These are phyloP conservation scores for Ciconia boyciana DNA, from an alignment of 2,113 vertebrate genomes.

Conservation along the genomic window DNA sequence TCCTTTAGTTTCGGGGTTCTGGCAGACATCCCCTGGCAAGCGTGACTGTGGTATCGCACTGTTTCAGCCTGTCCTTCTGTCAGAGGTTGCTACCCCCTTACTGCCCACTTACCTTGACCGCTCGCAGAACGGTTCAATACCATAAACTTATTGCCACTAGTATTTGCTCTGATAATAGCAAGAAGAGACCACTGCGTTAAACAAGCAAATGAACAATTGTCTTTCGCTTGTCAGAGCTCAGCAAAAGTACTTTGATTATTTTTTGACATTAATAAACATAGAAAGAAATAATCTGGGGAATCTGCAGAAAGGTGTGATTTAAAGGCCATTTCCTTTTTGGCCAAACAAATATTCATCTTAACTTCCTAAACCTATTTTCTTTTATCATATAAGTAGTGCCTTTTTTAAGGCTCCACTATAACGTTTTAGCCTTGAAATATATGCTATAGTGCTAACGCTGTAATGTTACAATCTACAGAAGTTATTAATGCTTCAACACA, in stretches of 20 bases:
- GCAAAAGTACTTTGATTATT: not conserved
- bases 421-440: not conserved
- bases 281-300: not conserved
- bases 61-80: not conserved
- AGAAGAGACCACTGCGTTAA: not conserved
- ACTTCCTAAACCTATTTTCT: not conserved
- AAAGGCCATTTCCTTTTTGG: not conserved
- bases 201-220: not conserved
- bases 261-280: not conserved
- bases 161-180: not conserved
- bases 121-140: too few species aligned
- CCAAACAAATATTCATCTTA: not conserved
- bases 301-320: not conserved
- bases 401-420: not conserved
- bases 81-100: not conserved
- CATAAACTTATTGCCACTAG: not conserved
- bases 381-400: not conserved
- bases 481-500: not conserved
- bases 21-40: not conserved
- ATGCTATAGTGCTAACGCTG: not conserved
- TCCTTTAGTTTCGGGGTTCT: not conserved
- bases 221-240: not conserved
- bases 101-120: not conserved
- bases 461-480: not conserved
- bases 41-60: rapidly evolving